A percentile compares a stretch with the other conserved stretches of the same genome.
Conservation (phyloP, 2,797 vertebrate genomes). For the Schizopygopsis pylzovi region DNA sequence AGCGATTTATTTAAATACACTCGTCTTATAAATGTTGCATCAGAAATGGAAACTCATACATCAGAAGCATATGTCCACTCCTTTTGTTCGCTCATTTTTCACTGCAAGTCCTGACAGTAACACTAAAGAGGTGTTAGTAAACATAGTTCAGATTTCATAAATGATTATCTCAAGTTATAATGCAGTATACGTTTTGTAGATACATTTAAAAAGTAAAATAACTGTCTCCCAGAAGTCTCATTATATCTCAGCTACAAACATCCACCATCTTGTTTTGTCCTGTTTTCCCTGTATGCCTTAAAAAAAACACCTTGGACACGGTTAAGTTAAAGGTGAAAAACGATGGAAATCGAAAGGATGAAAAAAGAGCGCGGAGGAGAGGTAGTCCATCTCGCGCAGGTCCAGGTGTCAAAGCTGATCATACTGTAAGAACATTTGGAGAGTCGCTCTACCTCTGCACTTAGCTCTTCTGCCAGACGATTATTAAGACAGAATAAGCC, state of each 20-base stretch:
- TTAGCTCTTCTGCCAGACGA: constrained; percentile 95
- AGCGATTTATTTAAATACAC: neutral
- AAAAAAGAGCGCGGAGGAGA: constrained; percentile 64
- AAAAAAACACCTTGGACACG: neutral
- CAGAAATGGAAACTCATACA: neutral
- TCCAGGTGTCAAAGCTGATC: constrained; percentile 93
- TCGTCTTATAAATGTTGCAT: neutral
- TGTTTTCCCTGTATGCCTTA: constrained; percentile 15
- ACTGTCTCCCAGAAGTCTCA: neutral
- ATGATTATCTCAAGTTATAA: neutral
- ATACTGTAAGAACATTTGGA: constrained; percentile 91
- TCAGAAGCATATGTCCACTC: neutral
- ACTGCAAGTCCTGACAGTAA: too few relatives aligned
- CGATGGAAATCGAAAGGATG: constrained; percentile 24
- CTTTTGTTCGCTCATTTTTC: neutral
- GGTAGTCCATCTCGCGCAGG: constrained; percentile 73
- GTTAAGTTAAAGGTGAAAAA: constrained; percentile 31
- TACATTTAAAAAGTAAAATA: neutral
- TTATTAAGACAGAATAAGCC: constrained; percentile 99
- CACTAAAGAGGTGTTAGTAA: neutral
- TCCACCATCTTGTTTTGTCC: constrained; percentile 17
- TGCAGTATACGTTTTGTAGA: neutral
- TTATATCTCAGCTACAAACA: neutral
- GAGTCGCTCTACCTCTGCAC: constrained; percentile 89
- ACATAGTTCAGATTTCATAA: neutral